These are phyloP conservation scores for Ramphastos sulfuratus DNA, from an alignment of 2,113 vertebrate genomes.

Conservation along the genomic window DNA sequence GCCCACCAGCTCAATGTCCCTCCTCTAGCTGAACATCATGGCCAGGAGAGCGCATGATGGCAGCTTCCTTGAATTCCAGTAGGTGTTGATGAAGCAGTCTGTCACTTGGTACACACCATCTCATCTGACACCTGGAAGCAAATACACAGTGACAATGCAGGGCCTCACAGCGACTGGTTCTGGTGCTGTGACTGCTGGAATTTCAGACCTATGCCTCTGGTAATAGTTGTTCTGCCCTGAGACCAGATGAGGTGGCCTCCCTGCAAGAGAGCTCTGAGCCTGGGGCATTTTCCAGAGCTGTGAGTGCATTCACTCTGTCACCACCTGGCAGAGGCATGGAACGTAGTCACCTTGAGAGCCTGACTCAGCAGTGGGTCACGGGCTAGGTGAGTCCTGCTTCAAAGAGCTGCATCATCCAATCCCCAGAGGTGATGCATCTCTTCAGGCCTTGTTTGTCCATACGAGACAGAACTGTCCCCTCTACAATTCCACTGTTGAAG, in stretches of 20 bases:
- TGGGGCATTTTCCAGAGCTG: background rate
- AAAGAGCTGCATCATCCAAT: background rate
- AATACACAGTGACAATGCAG: conserved; percentile 22
- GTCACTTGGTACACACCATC: background rate
- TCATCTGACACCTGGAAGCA: background rate
- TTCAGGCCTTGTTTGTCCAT: background rate
- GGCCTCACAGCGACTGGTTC: background rate
- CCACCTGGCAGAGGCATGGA: too few relatives aligned
- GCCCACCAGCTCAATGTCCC: background rate
- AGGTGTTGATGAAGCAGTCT: conserved; percentile 6
- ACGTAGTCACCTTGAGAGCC: background rate
- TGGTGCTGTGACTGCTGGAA: background rate
- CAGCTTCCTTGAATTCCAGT: background rate
- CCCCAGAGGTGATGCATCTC: accelerated
- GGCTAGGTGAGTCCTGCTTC: background rate
- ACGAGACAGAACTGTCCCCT: background rate
- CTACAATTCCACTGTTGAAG: background rate
- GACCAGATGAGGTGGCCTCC: background rate
- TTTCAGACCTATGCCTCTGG: background rate
- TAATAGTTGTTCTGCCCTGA: background rate
- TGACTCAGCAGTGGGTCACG: accelerated
- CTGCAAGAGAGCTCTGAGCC: background rate
- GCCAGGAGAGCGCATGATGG: background rate
- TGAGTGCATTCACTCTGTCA: background rate
- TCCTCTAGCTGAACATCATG: conserved; percentile 46